phyloP scores from a whole-genome alignment of 2,888 invertebrate genomes.

The Amaurobius ferox region DNA sequence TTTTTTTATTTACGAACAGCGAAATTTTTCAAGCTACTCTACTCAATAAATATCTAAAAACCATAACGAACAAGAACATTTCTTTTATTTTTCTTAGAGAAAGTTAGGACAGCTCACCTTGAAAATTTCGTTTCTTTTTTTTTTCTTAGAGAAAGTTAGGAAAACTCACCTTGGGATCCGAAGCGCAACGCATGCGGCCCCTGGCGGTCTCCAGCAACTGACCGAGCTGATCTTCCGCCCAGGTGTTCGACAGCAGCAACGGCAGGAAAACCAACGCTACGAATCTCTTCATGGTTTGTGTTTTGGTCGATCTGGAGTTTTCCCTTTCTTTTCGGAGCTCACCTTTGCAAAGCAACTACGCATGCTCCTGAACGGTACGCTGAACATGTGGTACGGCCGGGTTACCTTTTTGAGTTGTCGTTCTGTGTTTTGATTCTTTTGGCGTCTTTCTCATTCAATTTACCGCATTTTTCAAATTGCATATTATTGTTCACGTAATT shows the following conservation, averaged over 20 bases:
- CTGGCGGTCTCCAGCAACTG: neutral
- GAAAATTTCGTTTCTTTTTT: neutral
- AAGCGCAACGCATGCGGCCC: neutral
- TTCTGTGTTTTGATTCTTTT: neutral
- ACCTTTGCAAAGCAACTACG: neutral
- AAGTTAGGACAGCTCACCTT: neutral
- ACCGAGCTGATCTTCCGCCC: neutral
- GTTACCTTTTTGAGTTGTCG: neutral
- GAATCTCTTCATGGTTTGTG: neutral
- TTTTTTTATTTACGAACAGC: too few relatives aligned
- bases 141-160: too few relatives aligned
- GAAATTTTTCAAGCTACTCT: too few relatives aligned
- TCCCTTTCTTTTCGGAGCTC: neutral
- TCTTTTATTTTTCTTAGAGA: too few relatives aligned
- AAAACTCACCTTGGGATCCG: neutral
- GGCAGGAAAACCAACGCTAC: neutral
- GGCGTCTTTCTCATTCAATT: neutral
- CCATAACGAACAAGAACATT: too few relatives aligned
- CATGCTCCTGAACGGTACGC: constrained; percentile 2
- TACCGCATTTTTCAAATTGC: neutral
- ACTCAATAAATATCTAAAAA: too few relatives aligned
- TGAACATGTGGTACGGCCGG: constrained; percentile 9
- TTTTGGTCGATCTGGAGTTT: neutral
- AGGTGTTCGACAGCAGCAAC: neutral
- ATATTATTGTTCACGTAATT: too few relatives aligned